These are phyloP conservation scores for Melitaea cinxia DNA, from an alignment of 1,140 invertebrate genomes.

Conservation along the genomic window DNA sequence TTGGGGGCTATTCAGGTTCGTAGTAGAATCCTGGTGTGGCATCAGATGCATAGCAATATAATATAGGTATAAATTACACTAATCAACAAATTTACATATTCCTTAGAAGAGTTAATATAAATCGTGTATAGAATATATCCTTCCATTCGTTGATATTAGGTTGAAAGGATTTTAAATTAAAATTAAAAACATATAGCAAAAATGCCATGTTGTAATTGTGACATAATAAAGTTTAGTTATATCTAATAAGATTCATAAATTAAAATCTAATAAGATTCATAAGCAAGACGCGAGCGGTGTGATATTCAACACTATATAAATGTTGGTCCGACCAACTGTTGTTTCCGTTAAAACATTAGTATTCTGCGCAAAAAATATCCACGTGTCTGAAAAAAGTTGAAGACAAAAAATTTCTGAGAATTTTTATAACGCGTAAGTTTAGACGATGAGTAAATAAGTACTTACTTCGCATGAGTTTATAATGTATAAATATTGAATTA, in stretches of 20 bases:
- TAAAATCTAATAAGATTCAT: neutral
- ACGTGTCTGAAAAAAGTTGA: slow-evolving; percentile 32
- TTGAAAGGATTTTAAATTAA: too few species aligned
- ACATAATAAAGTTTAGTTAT: neutral
- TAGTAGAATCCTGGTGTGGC: neutral
- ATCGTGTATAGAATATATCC: neutral
- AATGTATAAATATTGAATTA: neutral
- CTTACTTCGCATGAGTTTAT: neutral
- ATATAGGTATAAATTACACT: slow-evolving; percentile 7
- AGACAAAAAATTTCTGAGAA: slow-evolving; percentile 22
- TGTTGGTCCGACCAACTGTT: slow-evolving; percentile 46
- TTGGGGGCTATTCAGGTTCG: slow-evolving; percentile 40
- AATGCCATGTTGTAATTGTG: too few species aligned
- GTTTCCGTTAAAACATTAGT: slow-evolving; percentile 39
- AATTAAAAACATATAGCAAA: neutral
- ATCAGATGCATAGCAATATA: slow-evolving; percentile 4
- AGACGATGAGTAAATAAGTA: neutral
- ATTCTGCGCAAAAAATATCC: slow-evolving; percentile 41
- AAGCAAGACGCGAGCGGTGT: slow-evolving; percentile 21
- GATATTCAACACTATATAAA: slow-evolving; percentile 33
- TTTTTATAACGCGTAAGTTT: neutral
- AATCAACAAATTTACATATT: slow-evolving; percentile 10
- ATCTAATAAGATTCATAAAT: neutral
- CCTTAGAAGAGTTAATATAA: neutral
- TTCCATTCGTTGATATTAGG: neutral